Conservation (phyloP, 1,140 invertebrate genomes). For the Apis laboriosa region DNA sequence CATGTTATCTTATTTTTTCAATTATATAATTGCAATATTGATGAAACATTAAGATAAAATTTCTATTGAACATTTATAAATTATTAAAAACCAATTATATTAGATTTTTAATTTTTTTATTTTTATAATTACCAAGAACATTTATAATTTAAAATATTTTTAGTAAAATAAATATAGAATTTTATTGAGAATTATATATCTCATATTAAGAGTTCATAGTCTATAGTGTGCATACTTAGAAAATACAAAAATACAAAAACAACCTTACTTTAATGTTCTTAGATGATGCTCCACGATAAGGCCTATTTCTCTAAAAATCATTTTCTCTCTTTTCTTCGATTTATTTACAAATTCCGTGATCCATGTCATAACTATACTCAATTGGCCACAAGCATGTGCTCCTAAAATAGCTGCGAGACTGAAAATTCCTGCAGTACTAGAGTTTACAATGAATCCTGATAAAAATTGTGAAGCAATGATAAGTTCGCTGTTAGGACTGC, state of each 20-base stretch:
- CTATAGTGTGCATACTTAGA: too few species aligned
- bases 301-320: conserved; percentile 1
- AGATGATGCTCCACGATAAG: conserved; percentile 55
- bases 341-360: conserved; percentile 30
- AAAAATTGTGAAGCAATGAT: conserved; percentile 28
- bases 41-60: too few species aligned
- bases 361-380: conserved; percentile 35
- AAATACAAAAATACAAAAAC: not conserved
- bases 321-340: not conserved
- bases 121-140: too few species aligned
- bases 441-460: conserved; percentile 38
- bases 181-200: too few species aligned
- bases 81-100: too few species aligned
- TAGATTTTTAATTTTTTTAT: too few species aligned
- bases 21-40: too few species aligned
- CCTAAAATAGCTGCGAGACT: conserved; percentile 49
- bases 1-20: too few species aligned
- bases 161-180: too few species aligned
- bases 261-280: conserved; percentile 35
- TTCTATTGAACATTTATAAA: too few species aligned
- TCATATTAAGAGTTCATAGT: too few species aligned
- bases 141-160: too few species aligned
- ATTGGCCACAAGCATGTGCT: conserved; percentile 49
- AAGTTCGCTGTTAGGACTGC: conserved; percentile 45
- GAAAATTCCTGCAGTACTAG: conserved; percentile 21